Base-by-base conservation (phyloP, 2,797 vertebrate species). In the Novumbra hubbsi region DNA sequence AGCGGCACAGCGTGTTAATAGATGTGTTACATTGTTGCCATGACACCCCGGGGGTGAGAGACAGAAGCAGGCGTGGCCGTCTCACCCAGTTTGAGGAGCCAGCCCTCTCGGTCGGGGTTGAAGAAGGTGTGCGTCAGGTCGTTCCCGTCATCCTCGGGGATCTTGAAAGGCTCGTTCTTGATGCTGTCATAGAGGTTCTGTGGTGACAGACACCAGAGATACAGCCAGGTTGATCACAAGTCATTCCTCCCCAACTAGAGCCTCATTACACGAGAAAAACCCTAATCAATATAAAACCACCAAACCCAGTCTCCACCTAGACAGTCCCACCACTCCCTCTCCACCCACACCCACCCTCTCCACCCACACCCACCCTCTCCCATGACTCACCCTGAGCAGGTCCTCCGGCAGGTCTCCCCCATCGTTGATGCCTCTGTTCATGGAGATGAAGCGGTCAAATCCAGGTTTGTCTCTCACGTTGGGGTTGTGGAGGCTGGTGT, bases 401-500 rank as follows among this genome's bases (percentile, higher is more conserved):
- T 98, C 97, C 89, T 98, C 97, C 0, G 97, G 97, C 60, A 99
- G 92, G 90, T 99, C 97, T 0, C 97, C 97, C 0, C 97, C 97
- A 0, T 97, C 97, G 0, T 99, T 99, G 91, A 99, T 99, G 83
- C 97, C 97, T 0, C 97, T 92, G 87, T 99, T 99, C 97, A 99
- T 99, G 55, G 94, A 95, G 5, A 99, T 95, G 90, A 99, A 99
- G 28, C 96, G 92, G 81, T 99, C 97, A 27, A 96, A 88, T 0
- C 95, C 94, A 27, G 97, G 96, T 80, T 98, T 98, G 86, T 99
- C 97, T 72, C 97, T 95, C 86, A 99, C 97, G 0, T 98, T 99
- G 76, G 97, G 97, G 88, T 99, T 99, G 86, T 99, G 97, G 80
- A 99, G 95, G 86, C 97, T 98, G 52, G 97, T 99, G 90, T 99